Conservation (phyloP, 2,888 invertebrate genomes). For the Idaea aversata region DNA sequence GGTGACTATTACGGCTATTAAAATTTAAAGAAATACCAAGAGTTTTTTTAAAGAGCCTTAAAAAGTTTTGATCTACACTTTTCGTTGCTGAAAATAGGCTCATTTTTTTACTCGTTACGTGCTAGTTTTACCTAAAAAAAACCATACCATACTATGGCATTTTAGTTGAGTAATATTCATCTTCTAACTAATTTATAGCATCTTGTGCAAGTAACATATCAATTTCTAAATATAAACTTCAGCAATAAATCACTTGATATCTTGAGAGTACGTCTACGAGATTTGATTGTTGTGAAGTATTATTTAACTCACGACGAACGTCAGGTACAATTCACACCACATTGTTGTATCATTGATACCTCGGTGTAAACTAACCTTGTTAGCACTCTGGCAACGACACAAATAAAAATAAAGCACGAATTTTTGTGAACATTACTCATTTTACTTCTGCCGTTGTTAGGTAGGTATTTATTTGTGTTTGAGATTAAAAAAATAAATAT, state of each 20-base stretch:
- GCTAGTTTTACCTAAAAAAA: not conserved
- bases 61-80: not conserved
- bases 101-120: not conserved
- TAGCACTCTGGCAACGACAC: conserved; percentile 51
- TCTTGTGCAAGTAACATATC: not conserved
- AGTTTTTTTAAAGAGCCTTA: not conserved
- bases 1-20: too few species aligned
- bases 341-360: conserved; percentile 51
- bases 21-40: conserved; percentile 3
- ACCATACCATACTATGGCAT: not conserved
- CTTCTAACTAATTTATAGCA: not conserved
- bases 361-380: conserved; percentile 48
- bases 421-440: conserved; percentile 42
- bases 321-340: conserved; percentile 63
- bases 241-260: conserved; percentile 66
- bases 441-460: conserved; percentile 29
- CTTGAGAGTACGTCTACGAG: conserved; percentile 45
- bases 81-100: not conserved
- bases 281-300: conserved; percentile 57
- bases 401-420: conserved; percentile 49
- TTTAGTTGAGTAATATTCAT: too few species aligned
- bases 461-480: conserved; percentile 17
- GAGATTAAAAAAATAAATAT: not conserved
- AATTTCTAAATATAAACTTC: conserved; percentile 1
- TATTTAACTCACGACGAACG: conserved; percentile 54